These are phyloP conservation scores for Mirza zaza DNA, from an alignment of 2,113 vertebrate genomes.

Conservation along the genomic window DNA sequence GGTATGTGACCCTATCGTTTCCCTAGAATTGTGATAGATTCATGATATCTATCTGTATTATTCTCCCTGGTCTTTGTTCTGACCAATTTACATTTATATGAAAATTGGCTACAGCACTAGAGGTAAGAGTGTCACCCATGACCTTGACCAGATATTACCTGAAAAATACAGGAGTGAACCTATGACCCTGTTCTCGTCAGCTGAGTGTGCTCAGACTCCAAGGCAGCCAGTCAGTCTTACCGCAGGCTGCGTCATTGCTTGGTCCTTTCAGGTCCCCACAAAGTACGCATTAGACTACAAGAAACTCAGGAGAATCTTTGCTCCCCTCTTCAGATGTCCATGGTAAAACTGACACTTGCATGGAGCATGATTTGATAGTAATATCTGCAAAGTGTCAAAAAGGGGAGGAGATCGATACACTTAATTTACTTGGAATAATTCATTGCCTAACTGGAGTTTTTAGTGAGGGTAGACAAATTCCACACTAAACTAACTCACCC, in stretches of 20 bases:
- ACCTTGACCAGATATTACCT: not conserved
- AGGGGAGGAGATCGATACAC: conserved; percentile 75
- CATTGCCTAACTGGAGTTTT: conserved; percentile 71
- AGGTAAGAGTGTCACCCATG: not conserved
- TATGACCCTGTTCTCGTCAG: not conserved
- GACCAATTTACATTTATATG: not conserved
- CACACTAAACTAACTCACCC: conserved; percentile 50
- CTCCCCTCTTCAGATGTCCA: conserved; percentile 41
- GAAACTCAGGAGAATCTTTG: conserved; percentile 45
- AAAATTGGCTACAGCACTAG: not conserved
- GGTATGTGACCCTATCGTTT: not conserved
- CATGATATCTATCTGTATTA: not conserved
- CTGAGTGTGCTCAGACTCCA: too few relatives aligned
- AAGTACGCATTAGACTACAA: not conserved
- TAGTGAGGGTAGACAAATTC: conserved; percentile 66
- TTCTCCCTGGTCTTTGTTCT: not conserved
- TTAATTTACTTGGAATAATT: conserved; percentile 80
- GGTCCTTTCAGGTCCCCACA: not conserved
- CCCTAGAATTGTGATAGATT: not conserved
- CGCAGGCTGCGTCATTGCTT: not conserved
- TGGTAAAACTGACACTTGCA: conserved; percentile 67
- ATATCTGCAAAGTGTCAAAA: conserved; percentile 78
- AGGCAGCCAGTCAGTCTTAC: not conserved
- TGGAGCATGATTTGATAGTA: conserved; percentile 69
- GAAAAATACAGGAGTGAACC: not conserved